Evolutionary conservation across 1,140 invertebrate genomes (phyloP).

Genomic region (Hylaeus anthracinus): DNA sequence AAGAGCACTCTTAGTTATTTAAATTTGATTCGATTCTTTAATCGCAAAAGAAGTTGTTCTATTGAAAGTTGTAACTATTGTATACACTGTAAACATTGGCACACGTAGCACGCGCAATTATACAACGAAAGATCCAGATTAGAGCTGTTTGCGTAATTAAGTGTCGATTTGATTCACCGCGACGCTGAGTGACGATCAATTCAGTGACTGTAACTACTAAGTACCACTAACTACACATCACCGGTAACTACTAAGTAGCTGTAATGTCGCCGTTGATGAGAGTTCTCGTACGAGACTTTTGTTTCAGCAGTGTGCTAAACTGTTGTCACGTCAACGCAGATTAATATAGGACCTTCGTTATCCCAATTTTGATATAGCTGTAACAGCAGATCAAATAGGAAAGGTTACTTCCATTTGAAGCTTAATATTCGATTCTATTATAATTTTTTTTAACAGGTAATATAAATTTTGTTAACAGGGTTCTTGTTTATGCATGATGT

Average conservation of each 20-base stretch:
- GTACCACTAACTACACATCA: slow-evolving; percentile 4
- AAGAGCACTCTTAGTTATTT: too few relatives aligned
- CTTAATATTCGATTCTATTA: neutral
- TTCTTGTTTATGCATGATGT: too few relatives aligned
- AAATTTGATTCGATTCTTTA: too few relatives aligned
- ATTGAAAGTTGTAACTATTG: too few relatives aligned
- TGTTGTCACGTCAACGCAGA: neutral
- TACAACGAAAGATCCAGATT: neutral
- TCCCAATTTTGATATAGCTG: neutral
- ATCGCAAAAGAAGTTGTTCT: too few relatives aligned
- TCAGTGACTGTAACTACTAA: slow-evolving; percentile 31
- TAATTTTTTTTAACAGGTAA: neutral
- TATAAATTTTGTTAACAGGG: too few relatives aligned
- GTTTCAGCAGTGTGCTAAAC: too few relatives aligned
- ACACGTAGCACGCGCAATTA: too few relatives aligned
- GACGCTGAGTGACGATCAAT: slow-evolving; percentile 15
- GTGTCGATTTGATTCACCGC: slow-evolving; percentile 11
- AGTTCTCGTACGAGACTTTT: neutral
- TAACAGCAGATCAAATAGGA: neutral
- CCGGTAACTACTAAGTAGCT: slow-evolving; percentile 25
- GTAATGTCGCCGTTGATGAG: slow-evolving; percentile 34
- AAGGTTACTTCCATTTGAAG: neutral
- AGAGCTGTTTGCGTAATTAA: neutral
- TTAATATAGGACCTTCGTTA: neutral
- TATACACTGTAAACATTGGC: too few relatives aligned